phyloP scores from a whole-genome alignment of 2,113 vertebrate genomes.

The Zeus faber region DNA sequence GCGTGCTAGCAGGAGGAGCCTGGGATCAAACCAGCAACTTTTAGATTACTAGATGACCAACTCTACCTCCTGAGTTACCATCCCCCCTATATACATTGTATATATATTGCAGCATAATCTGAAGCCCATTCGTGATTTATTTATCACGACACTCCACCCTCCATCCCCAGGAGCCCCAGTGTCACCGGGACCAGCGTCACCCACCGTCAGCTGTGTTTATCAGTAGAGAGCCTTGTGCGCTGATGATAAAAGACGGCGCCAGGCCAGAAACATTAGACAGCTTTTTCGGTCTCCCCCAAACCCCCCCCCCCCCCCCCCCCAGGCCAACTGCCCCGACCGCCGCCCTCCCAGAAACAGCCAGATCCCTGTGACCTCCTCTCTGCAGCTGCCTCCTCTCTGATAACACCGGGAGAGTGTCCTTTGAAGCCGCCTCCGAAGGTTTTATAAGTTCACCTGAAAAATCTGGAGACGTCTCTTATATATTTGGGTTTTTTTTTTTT shows the following conservation, averaged over 20 bases:
- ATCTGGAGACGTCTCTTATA: too few relatives aligned
- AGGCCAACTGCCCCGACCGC: too few relatives aligned
- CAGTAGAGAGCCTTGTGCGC: conserved; percentile 34
- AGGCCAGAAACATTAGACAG: conserved; percentile 15
- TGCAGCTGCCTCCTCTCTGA: conserved; percentile 4
- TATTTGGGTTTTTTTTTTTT: too few relatives aligned
- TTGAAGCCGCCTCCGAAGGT: background rate
- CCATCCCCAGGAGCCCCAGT: background rate
- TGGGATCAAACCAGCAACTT: too few relatives aligned
- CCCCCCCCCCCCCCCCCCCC: conserved; percentile 31
- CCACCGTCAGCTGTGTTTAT: conserved; percentile 39
- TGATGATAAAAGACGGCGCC: conserved; percentile 52
- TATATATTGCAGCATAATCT: too few relatives aligned
- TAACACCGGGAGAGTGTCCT: conserved; percentile 7
- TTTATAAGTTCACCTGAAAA: background rate
- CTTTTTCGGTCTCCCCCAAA: background rate
- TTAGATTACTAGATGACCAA: too few relatives aligned
- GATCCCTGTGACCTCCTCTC: conserved; percentile 13
- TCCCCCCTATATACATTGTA: too few relatives aligned
- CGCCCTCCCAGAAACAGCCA: conserved; percentile 23
- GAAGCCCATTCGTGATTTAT: too few relatives aligned
- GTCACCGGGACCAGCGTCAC: conserved; percentile 33
- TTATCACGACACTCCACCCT: too few relatives aligned
- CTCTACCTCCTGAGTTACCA: too few relatives aligned
- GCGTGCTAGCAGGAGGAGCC: too few relatives aligned